Evolutionary conservation across 2,797 vertebrate genomes (phyloP).

Genomic region (Gallinago nigripennis): DNA sequence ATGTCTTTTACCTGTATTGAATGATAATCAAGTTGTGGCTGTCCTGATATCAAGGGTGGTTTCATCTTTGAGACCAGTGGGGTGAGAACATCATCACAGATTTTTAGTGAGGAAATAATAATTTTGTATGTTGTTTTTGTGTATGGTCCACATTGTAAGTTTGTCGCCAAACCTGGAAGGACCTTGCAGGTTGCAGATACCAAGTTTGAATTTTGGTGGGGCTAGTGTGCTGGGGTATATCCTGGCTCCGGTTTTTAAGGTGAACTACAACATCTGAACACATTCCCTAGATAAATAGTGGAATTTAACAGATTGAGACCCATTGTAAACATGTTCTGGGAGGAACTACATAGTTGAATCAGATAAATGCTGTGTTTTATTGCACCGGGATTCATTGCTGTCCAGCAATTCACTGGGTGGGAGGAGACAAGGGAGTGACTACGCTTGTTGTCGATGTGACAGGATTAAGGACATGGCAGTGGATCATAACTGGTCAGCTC

Average conservation of each 20-base stretch:
- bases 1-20: constrained; percentile 52
- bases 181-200: background rate
- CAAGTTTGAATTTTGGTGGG: constrained; percentile 16
- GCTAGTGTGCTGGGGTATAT: background rate
- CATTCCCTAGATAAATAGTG: background rate
- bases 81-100: background rate
- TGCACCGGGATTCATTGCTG: constrained; percentile 43
- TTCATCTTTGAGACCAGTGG: background rate
- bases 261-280: background rate
- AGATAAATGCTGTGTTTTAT: constrained; percentile 26
- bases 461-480: background rate
- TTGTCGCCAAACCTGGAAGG: background rate
- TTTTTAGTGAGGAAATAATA: background rate
- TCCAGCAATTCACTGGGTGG: constrained; percentile 27
- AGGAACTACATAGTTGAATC: constrained; percentile 7
- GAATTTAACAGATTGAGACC: background rate
- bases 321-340: background rate
- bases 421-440: background rate
- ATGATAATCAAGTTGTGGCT: constrained; percentile 29
- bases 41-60: background rate
- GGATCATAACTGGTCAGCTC: background rate
- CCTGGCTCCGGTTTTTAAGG: background rate
- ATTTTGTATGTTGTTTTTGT: background rate
- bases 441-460: background rate
- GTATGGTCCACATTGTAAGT: background rate